Evolutionary conservation across 2,888 invertebrate genomes (phyloP).

Genomic region (Exocentrus adspersus): DNA sequence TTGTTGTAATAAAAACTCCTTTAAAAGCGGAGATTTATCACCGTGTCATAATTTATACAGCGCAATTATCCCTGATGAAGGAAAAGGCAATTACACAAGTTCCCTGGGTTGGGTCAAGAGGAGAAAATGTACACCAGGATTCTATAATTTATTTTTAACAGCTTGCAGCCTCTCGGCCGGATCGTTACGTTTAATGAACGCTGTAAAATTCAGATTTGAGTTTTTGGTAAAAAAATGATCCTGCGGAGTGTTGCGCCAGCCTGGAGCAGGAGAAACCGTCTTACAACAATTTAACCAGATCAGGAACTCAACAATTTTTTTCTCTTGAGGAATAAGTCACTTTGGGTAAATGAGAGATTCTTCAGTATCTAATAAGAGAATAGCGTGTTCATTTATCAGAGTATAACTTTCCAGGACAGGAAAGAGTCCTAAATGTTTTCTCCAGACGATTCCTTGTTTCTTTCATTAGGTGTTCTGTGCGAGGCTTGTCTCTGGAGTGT

Average conservation of each 20-base stretch:
- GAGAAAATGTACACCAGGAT: constrained; percentile 8
- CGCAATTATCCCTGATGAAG: constrained; percentile 19
- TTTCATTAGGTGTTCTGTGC: constrained; percentile 5
- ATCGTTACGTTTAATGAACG: not conserved
- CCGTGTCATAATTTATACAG: constrained; percentile 21
- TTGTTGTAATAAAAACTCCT: constrained; percentile 26
- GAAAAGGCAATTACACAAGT: constrained; percentile 24
- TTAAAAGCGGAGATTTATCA: constrained; percentile 19
- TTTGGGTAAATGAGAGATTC: no score
- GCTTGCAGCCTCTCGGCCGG: not conserved
- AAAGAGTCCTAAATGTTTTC: no score
- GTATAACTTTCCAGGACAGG: no score
- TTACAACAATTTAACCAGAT: no score
- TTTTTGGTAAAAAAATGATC: not conserved
- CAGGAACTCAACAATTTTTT: no score
- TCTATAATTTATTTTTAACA: constrained; percentile 18
- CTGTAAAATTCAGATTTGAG: not conserved
- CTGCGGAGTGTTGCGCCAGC: not conserved
- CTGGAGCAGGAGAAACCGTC: no score
- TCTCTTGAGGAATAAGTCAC: no score
- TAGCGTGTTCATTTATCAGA: no score
- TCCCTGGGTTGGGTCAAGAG: constrained; percentile 14
- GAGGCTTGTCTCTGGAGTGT: not conserved
- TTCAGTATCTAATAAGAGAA: no score
- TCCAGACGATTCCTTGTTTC: not conserved